These are phyloP conservation scores for Penaeus monodon DNA, from an alignment of 2,888 invertebrate genomes.

Conservation along the genomic window DNA sequence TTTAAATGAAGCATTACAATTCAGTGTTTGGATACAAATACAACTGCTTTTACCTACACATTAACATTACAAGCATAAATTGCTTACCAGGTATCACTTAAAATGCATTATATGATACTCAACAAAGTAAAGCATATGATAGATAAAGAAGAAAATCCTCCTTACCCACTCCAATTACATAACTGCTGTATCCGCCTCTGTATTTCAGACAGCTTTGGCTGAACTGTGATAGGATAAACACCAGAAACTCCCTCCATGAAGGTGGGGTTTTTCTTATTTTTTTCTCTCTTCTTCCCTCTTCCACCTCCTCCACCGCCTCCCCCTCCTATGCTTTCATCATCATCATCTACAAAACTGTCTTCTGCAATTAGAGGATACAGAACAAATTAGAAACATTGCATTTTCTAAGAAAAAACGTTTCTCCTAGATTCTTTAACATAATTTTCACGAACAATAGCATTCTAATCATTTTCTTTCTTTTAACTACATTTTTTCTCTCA, in stretches of 20 bases:
- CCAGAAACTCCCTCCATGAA: conserved; percentile 92
- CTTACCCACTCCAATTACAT: conserved; percentile 81
- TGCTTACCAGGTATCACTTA: no score
- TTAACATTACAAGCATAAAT: no score
- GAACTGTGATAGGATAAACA: conserved; percentile 79
- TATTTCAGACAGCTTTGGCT: conserved; percentile 76
- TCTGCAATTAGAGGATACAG: not conserved
- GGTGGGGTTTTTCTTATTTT: conserved; percentile 75
- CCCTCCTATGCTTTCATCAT: conserved; percentile 44
- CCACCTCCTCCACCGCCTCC: conserved; percentile 65
- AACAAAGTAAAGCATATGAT: no score
- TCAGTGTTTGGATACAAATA: no score
- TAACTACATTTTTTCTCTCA: no score
- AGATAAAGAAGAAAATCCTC: not conserved
- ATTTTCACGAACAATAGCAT: no score
- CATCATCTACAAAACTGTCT: conserved; percentile 40
- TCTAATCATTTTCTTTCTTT: no score
- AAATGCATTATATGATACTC: no score
- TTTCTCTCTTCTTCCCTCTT: conserved; percentile 72
- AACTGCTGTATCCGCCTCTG: conserved; percentile 83
- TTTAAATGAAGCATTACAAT: no score
- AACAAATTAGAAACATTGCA: not conserved
- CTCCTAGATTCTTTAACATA: no score
- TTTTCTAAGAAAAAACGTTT: not conserved
- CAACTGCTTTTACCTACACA: no score